Base-by-base conservation (phyloP, 2,888 invertebrate species). In the Aleiodes testaceus region DNA sequence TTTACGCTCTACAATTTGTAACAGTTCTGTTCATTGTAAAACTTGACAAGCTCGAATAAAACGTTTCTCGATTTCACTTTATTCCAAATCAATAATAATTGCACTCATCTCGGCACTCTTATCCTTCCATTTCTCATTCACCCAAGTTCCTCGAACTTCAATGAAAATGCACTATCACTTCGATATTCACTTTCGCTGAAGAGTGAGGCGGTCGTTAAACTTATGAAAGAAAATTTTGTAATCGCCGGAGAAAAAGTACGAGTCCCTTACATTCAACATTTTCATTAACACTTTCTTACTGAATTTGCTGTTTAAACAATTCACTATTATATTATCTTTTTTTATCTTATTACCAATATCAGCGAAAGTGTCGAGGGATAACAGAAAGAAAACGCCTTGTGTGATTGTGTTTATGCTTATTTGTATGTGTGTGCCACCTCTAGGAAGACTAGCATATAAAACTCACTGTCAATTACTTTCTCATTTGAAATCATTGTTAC, bases 161-260 rank as follows among this genome's bases (percentile, higher is more conserved):
- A 61, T 52, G 42, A 20, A 61, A 42, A 52, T 49, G 36, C 66
- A 66, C 69, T 66, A 67, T 70, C 67, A 66, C 65, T 55, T 63
- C 55, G 69, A 70, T 36, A 36, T 71, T 72, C 72, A 77, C 77
- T 75, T 75, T 75, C 72, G 74, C 74, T 77, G 68, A 49, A 77
- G 72, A 59, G 50, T 55, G 42, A 16, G 74, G 72, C 75, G 76
- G 76, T 77, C 76, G 73, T 76, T 76, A 74, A 69, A 74, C 72
- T 71, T 67, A 53, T 59, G 61, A 16, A 72, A 67, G 69, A 73
- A 70, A 72, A 73, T 22, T 61, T 69, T 69, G 66, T 66, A 26
- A 44, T 52, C 26, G 30, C 44, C 18, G 59, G 68, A 22, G 30
- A 42, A 64, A 70, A 18, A 47, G 18, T 49, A 36, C 42, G 63